A percentile compares a stretch with the other conserved stretches of the same genome.
Evolutionary conservation across 2,888 invertebrate genomes (phyloP).

Genomic region (Melieria omissa): DNA sequence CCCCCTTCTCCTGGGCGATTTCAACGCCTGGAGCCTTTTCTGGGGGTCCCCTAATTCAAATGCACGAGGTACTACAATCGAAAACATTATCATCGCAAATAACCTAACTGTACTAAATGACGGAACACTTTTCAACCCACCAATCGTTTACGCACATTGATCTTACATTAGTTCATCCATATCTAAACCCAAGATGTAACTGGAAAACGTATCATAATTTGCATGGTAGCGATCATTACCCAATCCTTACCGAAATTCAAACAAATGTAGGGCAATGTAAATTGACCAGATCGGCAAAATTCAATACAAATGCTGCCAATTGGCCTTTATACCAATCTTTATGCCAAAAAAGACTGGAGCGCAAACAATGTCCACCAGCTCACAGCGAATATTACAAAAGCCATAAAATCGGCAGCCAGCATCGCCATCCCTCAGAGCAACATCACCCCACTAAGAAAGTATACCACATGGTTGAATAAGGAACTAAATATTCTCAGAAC

Average conservation of each 20-base stretch:
- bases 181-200: not conserved
- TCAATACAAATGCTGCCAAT: conserved; percentile 1
- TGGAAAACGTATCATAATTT: not conserved
- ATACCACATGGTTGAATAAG: not conserved
- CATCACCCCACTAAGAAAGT: not conserved
- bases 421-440: conserved; percentile 1
- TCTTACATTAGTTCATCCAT: not conserved
- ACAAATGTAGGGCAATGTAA: not conserved
- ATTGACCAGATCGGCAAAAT: not conserved
- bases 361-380: not conserved
- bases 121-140: not conserved
- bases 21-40: not conserved
- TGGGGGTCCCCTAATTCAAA: not conserved
- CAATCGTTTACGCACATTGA: not conserved
- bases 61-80: not conserved
- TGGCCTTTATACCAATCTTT: not conserved
- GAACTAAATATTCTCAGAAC: not conserved
- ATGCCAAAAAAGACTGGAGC: not conserved
- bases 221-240: no score
- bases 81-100: not conserved
- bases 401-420: not conserved
- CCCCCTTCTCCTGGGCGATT: not conserved
- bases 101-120: not conserved
- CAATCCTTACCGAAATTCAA: not conserved
- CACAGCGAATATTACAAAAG: conserved; percentile 1